These are phyloP conservation scores for Danio aesculapii DNA, from an alignment of 2,797 vertebrate genomes.

Conservation along the genomic window DNA sequence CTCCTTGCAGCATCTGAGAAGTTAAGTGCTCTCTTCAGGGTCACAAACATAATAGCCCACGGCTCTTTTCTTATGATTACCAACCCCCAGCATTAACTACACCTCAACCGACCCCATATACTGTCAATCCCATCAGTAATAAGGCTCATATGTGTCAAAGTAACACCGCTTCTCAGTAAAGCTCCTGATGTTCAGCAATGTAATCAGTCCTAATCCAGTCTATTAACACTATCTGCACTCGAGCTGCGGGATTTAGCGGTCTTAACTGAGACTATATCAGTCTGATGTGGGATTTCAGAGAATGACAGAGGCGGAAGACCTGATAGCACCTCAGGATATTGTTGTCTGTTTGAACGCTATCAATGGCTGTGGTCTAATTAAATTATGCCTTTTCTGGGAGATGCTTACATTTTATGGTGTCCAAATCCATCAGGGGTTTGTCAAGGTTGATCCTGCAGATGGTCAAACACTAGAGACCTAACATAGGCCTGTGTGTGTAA, in stretches of 20 bases:
- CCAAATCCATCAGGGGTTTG: neutral
- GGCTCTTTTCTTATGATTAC: neutral
- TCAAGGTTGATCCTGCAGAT: slow-evolving; percentile 31
- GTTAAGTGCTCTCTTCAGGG: neutral
- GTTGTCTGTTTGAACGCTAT: slow-evolving; percentile 15
- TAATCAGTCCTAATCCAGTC: slow-evolving; percentile 48
- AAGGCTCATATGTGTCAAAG: slow-evolving; percentile 1
- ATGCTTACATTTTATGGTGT: neutral
- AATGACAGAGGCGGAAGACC: slow-evolving; percentile 16
- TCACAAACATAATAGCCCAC: slow-evolving; percentile 6
- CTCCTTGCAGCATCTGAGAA: neutral
- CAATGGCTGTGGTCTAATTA: slow-evolving; percentile 32
- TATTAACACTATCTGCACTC: slow-evolving; percentile 37
- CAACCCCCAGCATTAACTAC: neutral
- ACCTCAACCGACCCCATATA: neutral
- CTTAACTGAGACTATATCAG: slow-evolving; percentile 42
- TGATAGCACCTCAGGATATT: slow-evolving; percentile 39
- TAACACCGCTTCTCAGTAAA: neutral
- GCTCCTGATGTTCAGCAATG: slow-evolving; percentile 18
- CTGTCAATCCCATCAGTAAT: slow-evolving; percentile 2
- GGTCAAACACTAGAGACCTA: neutral
- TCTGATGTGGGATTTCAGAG: slow-evolving; percentile 13
- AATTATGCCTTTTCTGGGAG: slow-evolving; percentile 4
- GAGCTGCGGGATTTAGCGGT: slow-evolving; percentile 32
- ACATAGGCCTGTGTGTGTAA: neutral